Evolutionary conservation across 2,888 invertebrate genomes (phyloP).

Genomic region (Eremobia ochroleuca): DNA sequence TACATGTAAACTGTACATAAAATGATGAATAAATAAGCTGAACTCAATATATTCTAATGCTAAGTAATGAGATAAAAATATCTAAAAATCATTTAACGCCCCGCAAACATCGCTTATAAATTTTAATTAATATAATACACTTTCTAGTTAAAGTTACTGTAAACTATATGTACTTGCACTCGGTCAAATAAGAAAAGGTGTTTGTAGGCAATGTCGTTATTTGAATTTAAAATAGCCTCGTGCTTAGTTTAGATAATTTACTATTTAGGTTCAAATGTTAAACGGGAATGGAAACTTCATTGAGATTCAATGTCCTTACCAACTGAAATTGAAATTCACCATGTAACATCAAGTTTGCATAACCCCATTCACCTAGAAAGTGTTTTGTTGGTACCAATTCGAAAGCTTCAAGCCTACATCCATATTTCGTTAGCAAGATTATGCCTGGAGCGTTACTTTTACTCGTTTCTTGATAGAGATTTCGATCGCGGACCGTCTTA

Average conservation of each 20-base stretch:
- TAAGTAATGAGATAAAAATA: conserved; percentile 40
- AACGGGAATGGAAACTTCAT: conserved; percentile 75
- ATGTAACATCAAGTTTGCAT: conserved; percentile 88
- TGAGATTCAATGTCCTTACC: conserved; percentile 78
- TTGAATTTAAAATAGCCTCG: conserved; percentile 65
- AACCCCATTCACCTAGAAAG: conserved; percentile 88
- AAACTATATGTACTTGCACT: conserved; percentile 38
- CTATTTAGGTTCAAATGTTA: conserved; percentile 70
- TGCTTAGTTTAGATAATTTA: conserved; percentile 66
- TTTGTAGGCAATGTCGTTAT: conserved; percentile 64
- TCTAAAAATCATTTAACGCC: conserved; percentile 34
- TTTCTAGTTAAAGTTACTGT: conserved; percentile 59
- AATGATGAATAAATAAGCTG: conserved; percentile 2
- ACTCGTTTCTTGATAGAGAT: conserved; percentile 84
- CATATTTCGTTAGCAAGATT: conserved; percentile 85
- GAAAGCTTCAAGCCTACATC: conserved; percentile 88
- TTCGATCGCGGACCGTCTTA: conserved; percentile 79
- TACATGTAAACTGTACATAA: neutral
- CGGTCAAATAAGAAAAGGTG: conserved; percentile 60
- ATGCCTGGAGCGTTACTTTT: conserved; percentile 87
- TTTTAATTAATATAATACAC: conserved; percentile 55
- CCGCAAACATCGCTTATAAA: conserved; percentile 48
- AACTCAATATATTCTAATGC: neutral
- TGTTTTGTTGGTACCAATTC: conserved; percentile 82
- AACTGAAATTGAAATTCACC: conserved; percentile 87